Evolutionary conservation across 2,888 invertebrate genomes (phyloP), one percentile per base, ranked within the genome.

Genomic region (Epinotia bilunana): DNA sequence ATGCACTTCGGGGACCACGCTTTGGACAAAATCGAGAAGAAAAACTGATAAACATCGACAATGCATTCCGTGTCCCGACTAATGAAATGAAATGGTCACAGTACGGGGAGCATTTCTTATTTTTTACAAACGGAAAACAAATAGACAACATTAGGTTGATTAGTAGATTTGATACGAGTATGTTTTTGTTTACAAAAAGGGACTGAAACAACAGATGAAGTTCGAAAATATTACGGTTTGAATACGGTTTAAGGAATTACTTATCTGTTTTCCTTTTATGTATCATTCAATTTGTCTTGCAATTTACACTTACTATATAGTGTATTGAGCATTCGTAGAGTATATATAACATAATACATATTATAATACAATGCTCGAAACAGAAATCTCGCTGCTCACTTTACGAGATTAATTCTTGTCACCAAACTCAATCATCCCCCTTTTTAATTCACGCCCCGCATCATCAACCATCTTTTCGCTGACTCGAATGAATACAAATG

Each of bases 401-500:
- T 43, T 58, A 60, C 23, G n/a, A 69, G 58, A 69, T 69, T 71
- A 73, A 77, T 76, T 74, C 71, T 76, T 63, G 46, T 60, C 69
- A 57, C 71, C 70, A 78, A 77, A 77, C 76, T 70, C 76, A 78
- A 78, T 77, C 76, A 77, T 78, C 79, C 76, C 72, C 79, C 77
- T 83, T 86, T 86, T 87, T 83, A 86, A 87, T 86, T 86, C 81
- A 81, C 84, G 82, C 87, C 86, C 87, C 82, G 82, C 39, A 87
- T 84, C 82, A 83, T 81, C 76, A 84, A 82, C 79, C 82, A 84
- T 86, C 84, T 87, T 87, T 82, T 84, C 86, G 84, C 87, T 87
- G 86, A 84, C 85, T 87, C 86, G 88, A 91, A 91, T 90, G 90
- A 91, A 91, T 91, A 92, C 87, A 92, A 92, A 91, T 90, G 91